Percentiles rank a stretch among this genome's conserved stretches.
Evolutionary conservation across 2,113 vertebrate genomes (phyloP).

Genomic region (Suricata suricatta): DNA sequence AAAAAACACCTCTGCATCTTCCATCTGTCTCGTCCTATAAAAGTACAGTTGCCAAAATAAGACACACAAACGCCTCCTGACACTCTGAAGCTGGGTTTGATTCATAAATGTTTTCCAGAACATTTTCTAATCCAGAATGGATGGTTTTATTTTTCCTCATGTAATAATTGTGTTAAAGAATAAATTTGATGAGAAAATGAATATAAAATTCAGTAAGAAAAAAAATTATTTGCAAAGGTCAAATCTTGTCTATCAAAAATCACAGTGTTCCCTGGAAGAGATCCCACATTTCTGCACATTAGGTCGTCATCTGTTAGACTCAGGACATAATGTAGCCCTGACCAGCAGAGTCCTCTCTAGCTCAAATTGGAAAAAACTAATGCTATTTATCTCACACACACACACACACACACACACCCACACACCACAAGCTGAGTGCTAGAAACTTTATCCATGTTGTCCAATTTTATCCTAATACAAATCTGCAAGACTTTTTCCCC

Average conservation of each 20-base stretch:
- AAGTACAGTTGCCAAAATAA: conserved; percentile 6
- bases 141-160: background rate
- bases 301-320: background rate
- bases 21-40: conserved; percentile 37
- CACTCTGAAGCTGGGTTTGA: background rate
- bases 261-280: too few relatives aligned
- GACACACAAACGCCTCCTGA: background rate
- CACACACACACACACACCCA: background rate
- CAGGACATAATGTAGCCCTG: background rate
- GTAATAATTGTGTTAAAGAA: background rate
- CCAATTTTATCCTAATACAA: background rate
- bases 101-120: background rate
- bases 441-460: background rate
- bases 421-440: background rate
- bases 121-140: background rate
- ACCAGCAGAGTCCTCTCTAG: background rate
- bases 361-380: background rate
- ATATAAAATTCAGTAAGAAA: background rate
- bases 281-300: background rate
- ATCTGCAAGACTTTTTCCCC: background rate
- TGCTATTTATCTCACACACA: background rate
- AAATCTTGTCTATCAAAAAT: background rate
- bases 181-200: conserved; percentile 18
- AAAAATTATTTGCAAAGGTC: background rate
- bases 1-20: background rate